Evolutionary conservation across 2,797 vertebrate genomes (phyloP), one percentile per base, ranked within the genome.

Genomic region (Gymnopithys bicolor): DNA sequence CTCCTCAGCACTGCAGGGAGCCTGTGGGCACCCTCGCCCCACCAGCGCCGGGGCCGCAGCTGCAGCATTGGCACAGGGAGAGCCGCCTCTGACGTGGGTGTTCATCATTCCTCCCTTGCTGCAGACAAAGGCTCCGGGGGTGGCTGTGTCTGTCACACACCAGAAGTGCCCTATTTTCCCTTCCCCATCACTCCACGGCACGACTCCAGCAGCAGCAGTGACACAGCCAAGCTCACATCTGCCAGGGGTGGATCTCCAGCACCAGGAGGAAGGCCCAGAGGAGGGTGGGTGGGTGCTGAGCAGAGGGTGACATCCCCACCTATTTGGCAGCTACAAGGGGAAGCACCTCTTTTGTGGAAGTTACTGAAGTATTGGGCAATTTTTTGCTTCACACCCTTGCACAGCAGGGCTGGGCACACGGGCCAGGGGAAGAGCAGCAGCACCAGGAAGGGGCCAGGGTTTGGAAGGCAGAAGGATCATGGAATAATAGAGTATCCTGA

Each of bases 61-160:
- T 48, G 59, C 71, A 24, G 48, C 2, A 4, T 25, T n/a, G 51
- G 71, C 79, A 70, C 64, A 3, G 39, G 18, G 35, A 9, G 51
- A 70, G 64, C 71, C 33, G 71, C 71, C 14, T 19, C 23, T 69
- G 60, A 10, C 2, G 1, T 1, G 52, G 51, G 0, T 30, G 12
- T 28, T 32, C 69, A 19, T 24, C 46, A 4, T 39, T 5, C 32
- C 2, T 21, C 63, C 67, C 45, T 1, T 7, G 4, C 9, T 2
- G 3, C 87, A 89, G 14, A 80, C 37, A 45, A 64, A 67, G 53
- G 60, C 85, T 83, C 39, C 0, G 28, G 88, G 82, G 94, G 73
- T 33, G 92, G 76, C 88, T 78, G 83, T 49, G 88, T 8, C 83
- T 90, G 90, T 88, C 80, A 3, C 83, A 60, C 56, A 11, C 28